Percentiles rank a stretch among this genome's conserved stretches.
phyloP scores from a whole-genome alignment of 2,797 vertebrate species.

The Danio jaintianensis region DNA sequence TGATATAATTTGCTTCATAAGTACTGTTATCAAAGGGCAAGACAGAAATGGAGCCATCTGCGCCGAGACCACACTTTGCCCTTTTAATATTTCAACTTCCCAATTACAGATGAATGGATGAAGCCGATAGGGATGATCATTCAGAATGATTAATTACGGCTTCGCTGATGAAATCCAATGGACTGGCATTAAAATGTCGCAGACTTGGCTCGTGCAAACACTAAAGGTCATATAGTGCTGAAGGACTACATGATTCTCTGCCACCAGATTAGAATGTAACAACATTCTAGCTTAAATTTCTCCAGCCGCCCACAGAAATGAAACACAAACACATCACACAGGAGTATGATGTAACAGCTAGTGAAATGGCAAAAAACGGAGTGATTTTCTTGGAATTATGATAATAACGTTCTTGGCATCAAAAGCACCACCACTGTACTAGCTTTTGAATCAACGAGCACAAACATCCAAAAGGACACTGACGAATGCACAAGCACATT shows the following conservation, averaged over 20 bases:
- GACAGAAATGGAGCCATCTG: constrained; percentile 5
- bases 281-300: constrained; percentile 1
- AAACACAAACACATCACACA: constrained; percentile 2
- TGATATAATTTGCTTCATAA: neutral
- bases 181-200: constrained; percentile 25
- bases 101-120: constrained; percentile 13
- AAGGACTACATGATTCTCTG: constrained; percentile 15
- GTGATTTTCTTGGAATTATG: constrained; percentile 7
- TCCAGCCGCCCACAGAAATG: neutral
- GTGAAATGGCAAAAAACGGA: neutral
- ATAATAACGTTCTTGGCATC: neutral
- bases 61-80: neutral
- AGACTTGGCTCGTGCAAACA: constrained; percentile 23
- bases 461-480: neutral
- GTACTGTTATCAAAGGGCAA: constrained; percentile 18
- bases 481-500: neutral
- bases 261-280: constrained; percentile 32
- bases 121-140: constrained; percentile 35
- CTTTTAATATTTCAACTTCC: constrained; percentile 31
- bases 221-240: constrained; percentile 12
- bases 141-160: constrained; percentile 35
- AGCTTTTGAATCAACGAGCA: constrained; percentile 11
- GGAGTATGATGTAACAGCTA: constrained; percentile 26
- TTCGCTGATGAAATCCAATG: constrained; percentile 4
- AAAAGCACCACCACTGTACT: neutral